Evolutionary conservation across 2,113 vertebrate species (phyloP), one percentile per base, ranked within the genome.

Genomic region (pig (Sus scrofa)): DNA sequence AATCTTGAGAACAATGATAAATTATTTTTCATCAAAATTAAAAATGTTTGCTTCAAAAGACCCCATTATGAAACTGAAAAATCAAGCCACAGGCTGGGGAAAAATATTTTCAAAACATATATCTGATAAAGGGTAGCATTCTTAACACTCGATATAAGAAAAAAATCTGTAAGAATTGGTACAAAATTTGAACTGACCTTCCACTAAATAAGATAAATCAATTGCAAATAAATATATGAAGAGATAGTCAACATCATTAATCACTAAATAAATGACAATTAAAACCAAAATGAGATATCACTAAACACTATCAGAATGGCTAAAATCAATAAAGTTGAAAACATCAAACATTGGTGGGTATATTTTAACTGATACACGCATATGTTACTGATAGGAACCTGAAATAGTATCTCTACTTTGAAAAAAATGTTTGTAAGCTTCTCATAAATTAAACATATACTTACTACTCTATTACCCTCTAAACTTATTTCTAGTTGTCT

Each of bases 1-100:
- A 50, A 19, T 73, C 73, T 50, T 74, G 62, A 60, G 34, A 91
- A 81, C 54, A 50, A 3, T 63, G 16, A 44, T 85, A 70, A 84
- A 70, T 39, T 83, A 11, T 84, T 26, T 5, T 54, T 92, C 34
- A 83, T 60, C 34, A 44, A 93, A 89, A 70, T 71, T 85, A 54
- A 88, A 83, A 3, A 22, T 7, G 83, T 24, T 85, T 68, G 10
- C 15, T 32, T 84, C 1, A 19, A 84, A 88, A n/a, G 13, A 44
- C 2, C 7, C 18, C 19, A 4, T 65, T 65, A 58, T 70, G 10
- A 50, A 91, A 71, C 26, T 39, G n/a, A 71, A 83, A 92, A 77
- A 44, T 37, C 26, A 86, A 94, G 16, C 30, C 56, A 77, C 3
- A 50, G 26, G 24, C 6, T 56, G 26, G 27, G 62, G 3, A 44